phyloP scores from a whole-genome alignment of 1,140 invertebrate genomes.

The Eupeodes corollae region DNA sequence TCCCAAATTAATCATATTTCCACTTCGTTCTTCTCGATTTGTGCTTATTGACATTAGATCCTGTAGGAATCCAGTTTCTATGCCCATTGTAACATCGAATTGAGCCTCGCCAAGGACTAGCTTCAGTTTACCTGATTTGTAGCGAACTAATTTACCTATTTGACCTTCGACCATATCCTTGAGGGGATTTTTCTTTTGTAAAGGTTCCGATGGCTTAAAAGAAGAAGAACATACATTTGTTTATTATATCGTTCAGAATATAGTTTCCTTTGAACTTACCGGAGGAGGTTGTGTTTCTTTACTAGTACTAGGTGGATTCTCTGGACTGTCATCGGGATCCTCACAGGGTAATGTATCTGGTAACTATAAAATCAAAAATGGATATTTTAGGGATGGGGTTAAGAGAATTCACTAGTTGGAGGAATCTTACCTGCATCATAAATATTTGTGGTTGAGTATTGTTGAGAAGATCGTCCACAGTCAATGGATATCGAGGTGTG shows the following conservation, averaged over 20 bases:
- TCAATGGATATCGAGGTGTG: slow-evolving; percentile 23
- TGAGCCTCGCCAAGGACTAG: slow-evolving; percentile 41
- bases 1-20: slow-evolving; percentile 37
- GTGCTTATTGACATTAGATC: slow-evolving; percentile 33
- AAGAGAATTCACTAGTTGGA: too few relatives aligned
- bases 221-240: not conserved
- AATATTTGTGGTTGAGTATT: slow-evolving; percentile 21
- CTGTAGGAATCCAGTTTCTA: slow-evolving; percentile 36
- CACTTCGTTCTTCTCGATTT: slow-evolving; percentile 30
- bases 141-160: slow-evolving; percentile 44
- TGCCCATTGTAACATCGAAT: slow-evolving; percentile 41
- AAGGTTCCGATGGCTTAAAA: not conserved
- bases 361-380: too few relatives aligned
- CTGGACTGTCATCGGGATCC: slow-evolving; percentile 11
- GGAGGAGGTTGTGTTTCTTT: not conserved
- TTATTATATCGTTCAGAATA: not conserved
- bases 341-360: slow-evolving; percentile 42
- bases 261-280: not conserved
- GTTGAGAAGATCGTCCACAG: slow-evolving; percentile 18
- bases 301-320: slow-evolving; percentile 3
- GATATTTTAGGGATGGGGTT: too few relatives aligned
- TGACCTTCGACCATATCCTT: slow-evolving; percentile 42
- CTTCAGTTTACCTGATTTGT: slow-evolving; percentile 44
- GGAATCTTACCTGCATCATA: slow-evolving; percentile 19
- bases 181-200: slow-evolving; percentile 9